phyloP scores from a whole-genome alignment of 2,113 vertebrate species.

The Aegithalos caudatus region DNA sequence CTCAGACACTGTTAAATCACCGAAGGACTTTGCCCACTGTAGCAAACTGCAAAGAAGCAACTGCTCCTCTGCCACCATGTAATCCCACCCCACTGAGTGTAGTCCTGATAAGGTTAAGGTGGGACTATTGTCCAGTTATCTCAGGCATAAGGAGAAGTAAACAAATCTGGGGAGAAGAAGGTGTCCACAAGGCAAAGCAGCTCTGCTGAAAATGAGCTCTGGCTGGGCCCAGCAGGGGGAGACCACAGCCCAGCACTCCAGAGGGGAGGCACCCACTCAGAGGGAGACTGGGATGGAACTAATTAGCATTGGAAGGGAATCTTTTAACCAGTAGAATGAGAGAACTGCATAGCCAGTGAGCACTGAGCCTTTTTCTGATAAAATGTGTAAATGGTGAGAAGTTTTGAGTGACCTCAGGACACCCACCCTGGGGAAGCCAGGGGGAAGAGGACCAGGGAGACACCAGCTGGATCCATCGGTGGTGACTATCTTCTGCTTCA shows the following conservation, averaged over 20 bases:
- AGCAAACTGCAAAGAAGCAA: not conserved
- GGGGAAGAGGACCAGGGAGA: not conserved
- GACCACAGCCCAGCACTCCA: not conserved
- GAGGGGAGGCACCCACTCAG: accelerated
- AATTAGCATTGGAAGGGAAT: not conserved
- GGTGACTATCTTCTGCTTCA: not conserved
- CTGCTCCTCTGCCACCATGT: not conserved
- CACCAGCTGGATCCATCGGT: accelerated
- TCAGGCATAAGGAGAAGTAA: not conserved
- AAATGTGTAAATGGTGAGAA: not conserved
- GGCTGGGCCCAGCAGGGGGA: not conserved
- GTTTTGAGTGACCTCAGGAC: not conserved
- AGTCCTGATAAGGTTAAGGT: not conserved
- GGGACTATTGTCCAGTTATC: not conserved
- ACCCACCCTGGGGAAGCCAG: not conserved
- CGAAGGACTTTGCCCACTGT: not conserved
- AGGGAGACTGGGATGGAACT: not conserved
- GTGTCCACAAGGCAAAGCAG: not conserved
- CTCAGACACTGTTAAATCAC: not conserved
- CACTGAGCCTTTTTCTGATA: not conserved
- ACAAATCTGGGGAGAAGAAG: not conserved
- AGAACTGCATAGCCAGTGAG: not conserved
- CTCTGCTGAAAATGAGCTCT: not conserved
- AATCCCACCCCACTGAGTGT: not conserved
- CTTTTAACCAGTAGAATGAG: not conserved